Base-by-base conservation (phyloP, 1,140 invertebrate species). In the Drosophila novamexicana region DNA sequence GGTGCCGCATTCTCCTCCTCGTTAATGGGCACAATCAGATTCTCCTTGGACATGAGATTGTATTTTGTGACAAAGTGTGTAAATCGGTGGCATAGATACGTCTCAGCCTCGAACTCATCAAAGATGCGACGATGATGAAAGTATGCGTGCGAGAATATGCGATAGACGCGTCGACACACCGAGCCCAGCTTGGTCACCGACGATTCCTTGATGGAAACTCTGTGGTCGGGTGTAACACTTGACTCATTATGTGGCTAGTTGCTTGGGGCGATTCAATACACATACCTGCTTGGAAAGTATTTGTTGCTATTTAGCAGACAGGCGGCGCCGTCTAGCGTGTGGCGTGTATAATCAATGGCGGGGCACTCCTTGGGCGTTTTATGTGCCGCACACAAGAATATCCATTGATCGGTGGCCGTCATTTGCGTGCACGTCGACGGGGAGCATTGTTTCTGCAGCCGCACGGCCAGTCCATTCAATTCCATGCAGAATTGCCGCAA, bases 391-490 rank as follows among this genome's bases (percentile, higher is more conserved):
- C 99, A 99, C 39, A 99, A 94, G 93, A 99, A 99, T 92, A 99
- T 99, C 99, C 99, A 99, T 91, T 99, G 99, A 93, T 99, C 98
- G 14, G 99, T 99, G 5, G 99, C 99, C 47, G 99, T 99, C 99
- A 99, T 99, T 93, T 99, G 98, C 47, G 96, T 98, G 92, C 99
- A 99, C 3, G 96, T 98, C 76, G 98, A 97, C 18, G 99, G 98
- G 88, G 98, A 97, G 93, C 99, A 99, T 93, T 99, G 98, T 79
- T 95, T 95, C 94, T 99, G 97, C 56, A 98, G 93, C 80, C 95
- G 95, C 0, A 99, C 98, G 40, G 99, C 98, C 67, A 99, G 93
- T 49, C 98, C 98, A 94, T 99, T 99, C 29, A 99, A 93, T 93
- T 99, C 98, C 97, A 99, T 98, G 93, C 98, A 99, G 93, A 99